Percentiles rank a stretch among this genome's conserved stretches.
phyloP scores from a whole-genome alignment of 2,797 vertebrate species.

The Rhinatrema bivittatum region DNA sequence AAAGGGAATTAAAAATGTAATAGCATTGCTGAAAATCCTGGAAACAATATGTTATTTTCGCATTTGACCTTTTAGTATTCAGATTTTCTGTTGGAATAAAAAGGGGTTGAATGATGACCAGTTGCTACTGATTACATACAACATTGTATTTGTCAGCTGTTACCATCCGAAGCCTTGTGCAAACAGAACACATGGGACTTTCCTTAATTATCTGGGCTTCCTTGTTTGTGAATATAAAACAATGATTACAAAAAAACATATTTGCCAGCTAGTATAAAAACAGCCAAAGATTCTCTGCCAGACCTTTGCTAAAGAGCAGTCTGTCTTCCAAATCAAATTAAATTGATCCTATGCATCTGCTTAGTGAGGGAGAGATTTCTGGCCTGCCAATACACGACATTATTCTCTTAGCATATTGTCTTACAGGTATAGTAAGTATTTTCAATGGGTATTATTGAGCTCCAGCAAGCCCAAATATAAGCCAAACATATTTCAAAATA shows the following conservation, averaged over 20 bases:
- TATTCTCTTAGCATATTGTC: slow-evolving; percentile 10
- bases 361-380: slow-evolving; percentile 19
- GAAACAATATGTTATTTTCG: not conserved
- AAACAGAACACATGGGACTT: not conserved
- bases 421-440: slow-evolving; percentile 47
- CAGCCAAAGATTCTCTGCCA: not conserved
- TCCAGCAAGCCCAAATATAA: no score
- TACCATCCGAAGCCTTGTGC: not conserved
- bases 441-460: no score
- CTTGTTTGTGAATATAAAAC: not conserved
- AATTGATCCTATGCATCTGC: slow-evolving; percentile 14
- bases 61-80: not conserved
- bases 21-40: not conserved
- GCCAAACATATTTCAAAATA: no score
- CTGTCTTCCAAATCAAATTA: slow-evolving; percentile 11
- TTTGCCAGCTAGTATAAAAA: not conserved
- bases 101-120: not conserved
- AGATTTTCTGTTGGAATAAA: slow-evolving; percentile 6
- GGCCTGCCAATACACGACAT: not conserved
- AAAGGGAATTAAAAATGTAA: not conserved
- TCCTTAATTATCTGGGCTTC: fast-evolving
- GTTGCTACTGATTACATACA: not conserved
- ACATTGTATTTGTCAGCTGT: not conserved
- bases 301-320: not conserved
- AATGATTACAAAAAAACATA: fast-evolving